phyloP scores from a whole-genome alignment of 2,797 vertebrate genomes.

The Poliocrania exsul region DNA sequence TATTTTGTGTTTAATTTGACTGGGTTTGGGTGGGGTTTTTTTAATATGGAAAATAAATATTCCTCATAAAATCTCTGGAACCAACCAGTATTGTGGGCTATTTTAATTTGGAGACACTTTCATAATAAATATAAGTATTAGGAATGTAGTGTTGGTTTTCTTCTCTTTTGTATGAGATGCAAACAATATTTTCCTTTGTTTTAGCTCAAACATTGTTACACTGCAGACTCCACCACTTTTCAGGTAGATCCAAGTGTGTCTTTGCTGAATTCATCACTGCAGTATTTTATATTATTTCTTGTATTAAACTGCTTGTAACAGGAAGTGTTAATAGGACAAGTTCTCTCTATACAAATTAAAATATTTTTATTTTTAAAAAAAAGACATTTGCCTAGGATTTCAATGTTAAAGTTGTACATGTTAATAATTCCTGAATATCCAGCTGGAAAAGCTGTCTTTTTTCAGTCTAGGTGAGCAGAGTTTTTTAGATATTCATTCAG shows the following conservation, averaged over 20 bases:
- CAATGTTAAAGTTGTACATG: background rate
- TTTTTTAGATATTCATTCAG: background rate
- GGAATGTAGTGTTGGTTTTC: conserved; percentile 43
- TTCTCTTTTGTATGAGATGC: conserved; percentile 33
- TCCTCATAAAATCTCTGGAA: conserved; percentile 74
- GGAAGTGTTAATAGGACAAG: background rate
- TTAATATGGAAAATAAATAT: conserved; percentile 65
- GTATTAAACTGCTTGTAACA: background rate
- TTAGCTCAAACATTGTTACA: background rate
- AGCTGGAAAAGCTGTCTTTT: background rate
- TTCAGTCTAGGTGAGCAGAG: background rate
- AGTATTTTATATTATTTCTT: background rate
- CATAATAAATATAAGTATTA: conserved; percentile 81
- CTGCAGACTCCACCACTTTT: background rate
- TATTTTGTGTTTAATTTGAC: conserved; percentile 63
- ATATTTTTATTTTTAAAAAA: background rate
- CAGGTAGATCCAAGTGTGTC: background rate
- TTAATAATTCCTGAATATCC: background rate
- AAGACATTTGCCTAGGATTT: background rate
- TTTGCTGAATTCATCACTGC: background rate
- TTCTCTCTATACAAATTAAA: background rate
- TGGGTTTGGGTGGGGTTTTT: background rate
- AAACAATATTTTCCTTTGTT: background rate
- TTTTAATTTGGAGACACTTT: conserved; percentile 81
- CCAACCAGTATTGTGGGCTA: conserved; percentile 72